These are phyloP conservation scores for Seira musarum DNA, from an alignment of 2,888 invertebrate species.

Conservation along the genomic window DNA sequence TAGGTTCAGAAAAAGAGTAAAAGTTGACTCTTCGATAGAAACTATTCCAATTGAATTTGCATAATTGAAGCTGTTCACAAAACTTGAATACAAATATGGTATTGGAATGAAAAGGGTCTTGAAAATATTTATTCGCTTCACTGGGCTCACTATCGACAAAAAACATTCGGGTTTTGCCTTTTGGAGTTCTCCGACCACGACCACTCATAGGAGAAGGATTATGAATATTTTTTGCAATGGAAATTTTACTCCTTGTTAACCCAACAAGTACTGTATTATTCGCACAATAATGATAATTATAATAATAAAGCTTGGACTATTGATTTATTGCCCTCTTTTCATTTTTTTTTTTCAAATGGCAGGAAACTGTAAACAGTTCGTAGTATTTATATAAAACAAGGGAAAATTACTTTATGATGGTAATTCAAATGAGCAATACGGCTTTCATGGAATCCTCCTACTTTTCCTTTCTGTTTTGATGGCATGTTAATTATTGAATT, in stretches of 20 bases:
- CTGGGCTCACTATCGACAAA: too few relatives aligned
- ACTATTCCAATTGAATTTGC: constrained; percentile 33
- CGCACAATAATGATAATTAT: constrained; percentile 9
- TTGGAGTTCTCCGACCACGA: too few relatives aligned
- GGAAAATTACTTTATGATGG: constrained; percentile 32
- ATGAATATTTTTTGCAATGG: too few relatives aligned
- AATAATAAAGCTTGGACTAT: constrained; percentile 28
- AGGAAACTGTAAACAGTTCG: neutral
- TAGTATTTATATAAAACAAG: constrained; percentile 1
- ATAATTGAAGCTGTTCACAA: constrained; percentile 24
- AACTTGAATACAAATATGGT: constrained; percentile 6
- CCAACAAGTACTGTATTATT: constrained; percentile 12
- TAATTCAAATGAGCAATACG: constrained; percentile 31
- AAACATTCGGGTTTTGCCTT: too few relatives aligned
- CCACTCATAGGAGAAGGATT: too few relatives aligned
- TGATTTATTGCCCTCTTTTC: constrained; percentile 39
- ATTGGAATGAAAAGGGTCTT: constrained; percentile 12
- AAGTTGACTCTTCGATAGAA: neutral
- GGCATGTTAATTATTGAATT: constrained; percentile 31
- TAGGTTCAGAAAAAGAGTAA: neutral
- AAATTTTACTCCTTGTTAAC: constrained; percentile 44
- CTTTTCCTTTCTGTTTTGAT: constrained; percentile 24
- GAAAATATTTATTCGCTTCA: neutral
- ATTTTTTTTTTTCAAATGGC: neutral
- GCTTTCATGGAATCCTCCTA: constrained; percentile 28